Evolutionary conservation across 2,888 invertebrate genomes (phyloP).

Genomic region (Chrysomela aeneicollis): DNA sequence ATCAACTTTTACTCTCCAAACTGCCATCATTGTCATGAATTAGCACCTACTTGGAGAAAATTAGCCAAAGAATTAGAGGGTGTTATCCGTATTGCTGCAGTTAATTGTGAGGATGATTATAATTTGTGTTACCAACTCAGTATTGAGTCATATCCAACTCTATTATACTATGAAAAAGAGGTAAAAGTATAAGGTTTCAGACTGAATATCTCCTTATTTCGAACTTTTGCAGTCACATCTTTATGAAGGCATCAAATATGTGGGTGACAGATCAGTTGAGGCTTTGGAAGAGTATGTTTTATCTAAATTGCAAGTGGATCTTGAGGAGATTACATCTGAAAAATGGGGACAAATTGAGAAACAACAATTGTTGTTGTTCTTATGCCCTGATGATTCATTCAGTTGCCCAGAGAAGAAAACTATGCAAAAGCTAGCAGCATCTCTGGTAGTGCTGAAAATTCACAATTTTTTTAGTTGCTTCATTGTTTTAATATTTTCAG

Average conservation of each 20-base stretch:
- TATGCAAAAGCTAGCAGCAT: slow-evolving; percentile 73
- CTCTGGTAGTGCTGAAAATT: slow-evolving; percentile 66
- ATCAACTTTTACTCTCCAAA: slow-evolving; percentile 89
- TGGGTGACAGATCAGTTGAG: slow-evolving; percentile 67
- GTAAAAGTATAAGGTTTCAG: slow-evolving; percentile 38
- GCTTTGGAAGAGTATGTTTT: slow-evolving; percentile 71
- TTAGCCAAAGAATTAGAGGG: slow-evolving; percentile 80
- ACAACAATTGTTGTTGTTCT: slow-evolving; percentile 67
- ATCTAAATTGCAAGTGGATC: slow-evolving; percentile 63
- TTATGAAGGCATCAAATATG: slow-evolving; percentile 67
- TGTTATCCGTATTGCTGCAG: slow-evolving; percentile 80
- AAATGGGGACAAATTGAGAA: slow-evolving; percentile 56
- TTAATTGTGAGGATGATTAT: slow-evolving; percentile 89
- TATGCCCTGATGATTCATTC: slow-evolving; percentile 66
- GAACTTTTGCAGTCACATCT: slow-evolving; percentile 62
- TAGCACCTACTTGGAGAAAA: slow-evolving; percentile 84
- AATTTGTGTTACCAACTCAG: slow-evolving; percentile 77
- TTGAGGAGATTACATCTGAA: slow-evolving; percentile 58
- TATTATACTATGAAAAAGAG: slow-evolving; percentile 70
- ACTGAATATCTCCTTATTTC: slow-evolving; percentile 4
- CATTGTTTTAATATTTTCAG: too few species aligned
- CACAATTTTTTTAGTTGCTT: not conserved
- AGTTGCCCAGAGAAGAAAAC: slow-evolving; percentile 66
- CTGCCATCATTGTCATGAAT: slow-evolving; percentile 84
- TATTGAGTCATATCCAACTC: slow-evolving; percentile 78